Percentiles rank a stretch among this genome's conserved stretches.
These are phyloP conservation scores for Pogonomyrmex californicus DNA, from an alignment of 1,140 invertebrate species.

Conservation along the genomic window DNA sequence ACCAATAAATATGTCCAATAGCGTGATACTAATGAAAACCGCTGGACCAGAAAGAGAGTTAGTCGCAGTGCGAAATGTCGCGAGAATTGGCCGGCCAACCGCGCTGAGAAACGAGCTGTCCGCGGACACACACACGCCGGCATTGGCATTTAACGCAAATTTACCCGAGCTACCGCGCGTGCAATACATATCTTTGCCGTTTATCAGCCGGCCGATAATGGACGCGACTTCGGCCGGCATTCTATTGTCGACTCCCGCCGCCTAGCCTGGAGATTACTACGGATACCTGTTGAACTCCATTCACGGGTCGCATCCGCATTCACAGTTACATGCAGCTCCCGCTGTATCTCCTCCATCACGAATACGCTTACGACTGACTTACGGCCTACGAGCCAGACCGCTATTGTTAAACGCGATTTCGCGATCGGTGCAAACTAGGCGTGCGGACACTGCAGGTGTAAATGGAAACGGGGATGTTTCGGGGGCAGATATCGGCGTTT, in stretches of 20 bases:
- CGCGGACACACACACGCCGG: too few relatives aligned
- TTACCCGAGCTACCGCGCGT: not conserved
- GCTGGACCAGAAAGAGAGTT: not conserved
- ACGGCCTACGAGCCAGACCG: not conserved
- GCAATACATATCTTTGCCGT: slow-evolving; percentile 1
- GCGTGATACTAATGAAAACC: not conserved
- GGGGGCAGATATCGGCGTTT: not conserved
- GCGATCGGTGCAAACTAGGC: slow-evolving; percentile 23
- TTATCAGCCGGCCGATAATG: slow-evolving; percentile 30
- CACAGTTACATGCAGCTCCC: slow-evolving; percentile 34
- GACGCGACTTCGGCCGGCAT: slow-evolving; percentile 17
- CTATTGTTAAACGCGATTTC: slow-evolving; percentile 26
- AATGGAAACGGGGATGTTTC: slow-evolving; percentile 2
- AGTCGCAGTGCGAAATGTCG: slow-evolving; percentile 18
- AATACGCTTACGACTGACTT: slow-evolving; percentile 9
- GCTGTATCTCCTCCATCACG: not conserved
- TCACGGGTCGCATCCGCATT: slow-evolving; percentile 18
- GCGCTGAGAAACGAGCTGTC: not conserved
- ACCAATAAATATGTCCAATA: not conserved
- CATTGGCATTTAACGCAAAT: slow-evolving; percentile 21
- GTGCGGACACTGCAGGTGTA: slow-evolving; percentile 19
- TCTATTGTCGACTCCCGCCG: slow-evolving; percentile 39
- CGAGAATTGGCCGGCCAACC: not conserved
- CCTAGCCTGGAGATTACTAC: slow-evolving; percentile 38
- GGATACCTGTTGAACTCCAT: slow-evolving; percentile 61